Evolutionary conservation across 2,797 vertebrate species (phyloP).

Genomic region (Sebastes taczanowskii): DNA sequence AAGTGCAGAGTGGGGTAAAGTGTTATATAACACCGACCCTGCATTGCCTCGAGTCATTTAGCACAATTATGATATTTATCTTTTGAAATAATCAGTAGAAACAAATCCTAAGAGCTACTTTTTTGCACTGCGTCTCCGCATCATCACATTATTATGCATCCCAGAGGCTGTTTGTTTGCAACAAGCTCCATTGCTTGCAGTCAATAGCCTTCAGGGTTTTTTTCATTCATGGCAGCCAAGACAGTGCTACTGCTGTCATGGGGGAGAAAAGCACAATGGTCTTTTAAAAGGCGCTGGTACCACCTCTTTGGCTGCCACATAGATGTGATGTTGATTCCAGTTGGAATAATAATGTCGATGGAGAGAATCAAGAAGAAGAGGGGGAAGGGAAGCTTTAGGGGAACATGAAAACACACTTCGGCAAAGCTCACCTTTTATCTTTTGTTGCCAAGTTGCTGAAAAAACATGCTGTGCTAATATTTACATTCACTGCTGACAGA

Average conservation of each 20-base stretch:
- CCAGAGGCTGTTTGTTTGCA: slow-evolving; percentile 57
- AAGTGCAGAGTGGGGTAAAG: neutral
- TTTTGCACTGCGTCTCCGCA: slow-evolving; percentile 7
- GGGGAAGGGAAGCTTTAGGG: slow-evolving; percentile 2
- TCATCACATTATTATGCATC: slow-evolving; percentile 69
- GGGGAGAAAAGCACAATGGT: slow-evolving; percentile 68
- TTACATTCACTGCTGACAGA: slow-evolving; percentile 2
- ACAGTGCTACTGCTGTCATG: slow-evolving; percentile 72
- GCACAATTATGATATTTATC: neutral
- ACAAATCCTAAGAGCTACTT: neutral
- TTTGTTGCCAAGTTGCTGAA: neutral
- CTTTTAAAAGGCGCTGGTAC: slow-evolving; percentile 68
- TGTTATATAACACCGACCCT: neutral
- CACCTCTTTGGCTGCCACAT: slow-evolving; percentile 73
- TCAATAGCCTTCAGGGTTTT: slow-evolving; percentile 62
- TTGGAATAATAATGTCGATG: slow-evolving; percentile 56
- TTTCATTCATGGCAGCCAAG: slow-evolving; percentile 56
- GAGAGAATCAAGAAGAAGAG: slow-evolving; percentile 17
- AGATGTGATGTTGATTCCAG: slow-evolving; percentile 60
- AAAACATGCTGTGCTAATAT: slow-evolving; percentile 8
- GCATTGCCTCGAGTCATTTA: neutral
- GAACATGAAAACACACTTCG: neutral
- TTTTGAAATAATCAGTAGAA: neutral
- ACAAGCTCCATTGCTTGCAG: slow-evolving; percentile 59
- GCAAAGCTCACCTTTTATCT: neutral